Conservation (phyloP, 2,113 vertebrate genomes). For the Lophotis ruficrista region DNA sequence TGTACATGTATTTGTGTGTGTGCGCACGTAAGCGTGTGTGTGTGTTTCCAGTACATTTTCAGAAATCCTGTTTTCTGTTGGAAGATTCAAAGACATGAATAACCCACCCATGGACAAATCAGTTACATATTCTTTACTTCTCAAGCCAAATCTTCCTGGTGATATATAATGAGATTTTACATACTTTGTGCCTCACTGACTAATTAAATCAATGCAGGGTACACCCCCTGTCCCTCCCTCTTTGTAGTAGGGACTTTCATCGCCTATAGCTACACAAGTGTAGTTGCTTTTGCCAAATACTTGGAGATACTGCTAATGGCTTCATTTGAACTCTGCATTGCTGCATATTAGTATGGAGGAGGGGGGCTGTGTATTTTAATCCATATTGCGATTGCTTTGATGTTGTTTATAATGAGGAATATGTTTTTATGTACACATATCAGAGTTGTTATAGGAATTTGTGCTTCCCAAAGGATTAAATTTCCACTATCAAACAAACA, state of each 20-base stretch:
- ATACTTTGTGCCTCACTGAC: conserved; percentile 48
- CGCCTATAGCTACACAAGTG: conserved; percentile 58
- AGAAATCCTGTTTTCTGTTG: conserved; percentile 11
- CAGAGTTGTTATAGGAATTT: conserved; percentile 36
- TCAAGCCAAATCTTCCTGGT: conserved; percentile 31
- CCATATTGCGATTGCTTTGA: conserved; percentile 39
- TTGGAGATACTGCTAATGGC: conserved; percentile 57
- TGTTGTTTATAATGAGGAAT: conserved; percentile 44
- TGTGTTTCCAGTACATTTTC: background rate
- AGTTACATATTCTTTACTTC: conserved; percentile 39
- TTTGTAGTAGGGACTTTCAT: conserved; percentile 66
- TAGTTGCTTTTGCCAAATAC: conserved; percentile 61
- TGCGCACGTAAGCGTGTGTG: background rate
- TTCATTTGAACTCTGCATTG: conserved; percentile 57
- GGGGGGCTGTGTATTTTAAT: conserved; percentile 38
- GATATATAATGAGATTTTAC: conserved; percentile 53
- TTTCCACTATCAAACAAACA: conserved; percentile 56
- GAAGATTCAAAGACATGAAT: background rate
- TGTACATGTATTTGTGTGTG: too few relatives aligned
- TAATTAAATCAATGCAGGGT: conserved; percentile 61
- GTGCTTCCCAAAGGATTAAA: conserved; percentile 51
- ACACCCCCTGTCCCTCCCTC: conserved; percentile 40
- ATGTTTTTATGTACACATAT: conserved; percentile 54
- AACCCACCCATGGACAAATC: conserved; percentile 42
- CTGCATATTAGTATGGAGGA: conserved; percentile 7